These are phyloP conservation scores for Morus bassanus DNA, from an alignment of 2,797 vertebrate genomes.

Conservation along the genomic window DNA sequence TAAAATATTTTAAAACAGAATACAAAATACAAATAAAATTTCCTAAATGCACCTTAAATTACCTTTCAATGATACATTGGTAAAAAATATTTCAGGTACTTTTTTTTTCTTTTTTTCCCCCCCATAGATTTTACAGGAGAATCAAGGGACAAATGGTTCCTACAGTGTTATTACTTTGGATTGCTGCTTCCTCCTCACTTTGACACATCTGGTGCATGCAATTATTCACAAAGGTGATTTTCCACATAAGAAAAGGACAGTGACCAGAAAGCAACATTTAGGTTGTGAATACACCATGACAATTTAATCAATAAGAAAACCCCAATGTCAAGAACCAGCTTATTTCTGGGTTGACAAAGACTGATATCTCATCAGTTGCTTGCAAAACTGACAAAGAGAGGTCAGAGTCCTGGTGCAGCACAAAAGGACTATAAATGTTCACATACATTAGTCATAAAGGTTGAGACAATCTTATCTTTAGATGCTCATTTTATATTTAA, in stretches of 20 bases:
- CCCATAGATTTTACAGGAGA: not conserved
- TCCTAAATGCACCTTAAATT: not conserved
- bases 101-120: not conserved
- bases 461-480: not conserved
- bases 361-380: constrained; percentile 46
- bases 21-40: not conserved
- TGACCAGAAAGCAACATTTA: constrained; percentile 75
- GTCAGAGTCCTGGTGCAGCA: not conserved
- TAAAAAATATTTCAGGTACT: not conserved
- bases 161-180: constrained; percentile 45
- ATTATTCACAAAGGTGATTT: constrained; percentile 79
- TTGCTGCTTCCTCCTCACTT: constrained; percentile 60
- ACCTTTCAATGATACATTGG: not conserved
- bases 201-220: constrained; percentile 77
- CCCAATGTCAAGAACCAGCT: constrained; percentile 63
- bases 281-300: constrained; percentile 72
- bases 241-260: constrained; percentile 68
- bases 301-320: constrained; percentile 77
- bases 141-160: constrained; percentile 36
- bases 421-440: not conserved
- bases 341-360: constrained; percentile 60
- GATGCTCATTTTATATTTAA: not conserved
- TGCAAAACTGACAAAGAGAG: constrained; percentile 13
- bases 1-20: not conserved
- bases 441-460: not conserved